Evolutionary conservation across 2,888 invertebrate species (phyloP).

Genomic region (Steinernema carpocapsae): DNA sequence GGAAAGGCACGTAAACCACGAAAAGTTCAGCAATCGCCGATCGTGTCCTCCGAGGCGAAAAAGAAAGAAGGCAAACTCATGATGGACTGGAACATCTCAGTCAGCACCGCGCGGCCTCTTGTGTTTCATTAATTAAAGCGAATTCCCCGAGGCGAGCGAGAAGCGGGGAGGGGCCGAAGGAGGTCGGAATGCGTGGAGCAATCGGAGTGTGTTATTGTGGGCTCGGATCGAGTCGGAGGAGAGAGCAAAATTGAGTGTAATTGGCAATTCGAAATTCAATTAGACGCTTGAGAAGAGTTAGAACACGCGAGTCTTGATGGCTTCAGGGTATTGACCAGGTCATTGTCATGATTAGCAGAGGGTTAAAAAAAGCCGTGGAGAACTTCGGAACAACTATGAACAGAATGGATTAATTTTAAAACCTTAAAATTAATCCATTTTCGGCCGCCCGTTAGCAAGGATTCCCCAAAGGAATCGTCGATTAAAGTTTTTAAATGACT

Average conservation of each 20-base stretch:
- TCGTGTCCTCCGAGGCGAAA: neutral
- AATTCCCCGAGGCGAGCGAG: conserved; percentile 2
- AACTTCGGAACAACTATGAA: too few species aligned
- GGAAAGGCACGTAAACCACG: neutral
- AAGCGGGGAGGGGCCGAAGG: neutral
- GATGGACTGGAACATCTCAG: too few species aligned
- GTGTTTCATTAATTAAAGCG: conserved; percentile 24
- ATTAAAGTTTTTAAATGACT: too few species aligned
- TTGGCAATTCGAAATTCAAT: conserved; percentile 14
- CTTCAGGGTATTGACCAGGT: too few species aligned
- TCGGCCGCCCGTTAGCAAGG: too few species aligned
- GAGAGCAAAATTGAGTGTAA: neutral
- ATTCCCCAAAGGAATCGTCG: too few species aligned
- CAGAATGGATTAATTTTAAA: too few species aligned
- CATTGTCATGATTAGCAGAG: too few species aligned
- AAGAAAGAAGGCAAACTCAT: neutral
- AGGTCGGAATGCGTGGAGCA: neutral
- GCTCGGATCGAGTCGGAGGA: neutral
- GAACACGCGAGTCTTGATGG: too few species aligned
- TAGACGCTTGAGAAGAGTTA: neutral
- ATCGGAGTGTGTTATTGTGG: conserved; percentile 6
- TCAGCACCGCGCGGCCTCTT: too few species aligned
- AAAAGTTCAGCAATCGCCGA: conserved; percentile 16
- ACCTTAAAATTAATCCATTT: too few species aligned
- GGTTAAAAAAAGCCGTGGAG: too few species aligned